Base-by-base conservation (phyloP, 2,888 invertebrate genomes). In the Oegoconia quadripuncta region DNA sequence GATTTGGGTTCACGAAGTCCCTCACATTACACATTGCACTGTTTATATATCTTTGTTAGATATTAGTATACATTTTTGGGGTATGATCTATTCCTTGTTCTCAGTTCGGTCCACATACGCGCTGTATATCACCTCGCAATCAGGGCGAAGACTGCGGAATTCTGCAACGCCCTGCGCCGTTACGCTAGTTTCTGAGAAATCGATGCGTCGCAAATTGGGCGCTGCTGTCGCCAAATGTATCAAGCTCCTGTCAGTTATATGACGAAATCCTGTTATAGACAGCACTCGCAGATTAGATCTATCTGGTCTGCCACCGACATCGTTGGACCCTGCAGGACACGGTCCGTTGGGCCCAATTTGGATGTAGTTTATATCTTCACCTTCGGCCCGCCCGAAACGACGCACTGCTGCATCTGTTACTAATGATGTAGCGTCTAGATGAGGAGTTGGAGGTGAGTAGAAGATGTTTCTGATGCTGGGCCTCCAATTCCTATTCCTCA, bases 151-250 rank as follows among this genome's bases (percentile, higher is more conserved):
- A 0, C 72, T 74, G 33, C 87, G 89, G 47, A 94, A 95, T 0
- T 75, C 71, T n/a, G 87, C 80, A 0, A 93, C 86, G 0, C 92
- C 94, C 0, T 73, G 58, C 4, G 67, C 65, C 0, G 93, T 92
- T 0, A 94, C 91, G 1, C 86, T 80, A 0, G 93, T 93, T 0
- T 91, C 90, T 0, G 90, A 90, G 1, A 95, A 89, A 67, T 95
- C 93, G 0, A 95, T 63, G 15, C 74, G 74, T 5, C 76, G 64
- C 9, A 93, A 64, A 38, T 83, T 66, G 0, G 91, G 91, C 0
- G 92, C 91, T 0, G 91, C 90, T 0, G 88, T 84, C 0, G 89
- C 89, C 34, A 93, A 65, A 62, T 93, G 92, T 9, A 73, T 65
- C 12, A 93, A 60, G 30, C 91, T 91, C 4, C 83, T 69, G 55